These are phyloP conservation scores for Sciurus niger DNA, from an alignment of 2,113 vertebrate species.

Conservation along the genomic window DNA sequence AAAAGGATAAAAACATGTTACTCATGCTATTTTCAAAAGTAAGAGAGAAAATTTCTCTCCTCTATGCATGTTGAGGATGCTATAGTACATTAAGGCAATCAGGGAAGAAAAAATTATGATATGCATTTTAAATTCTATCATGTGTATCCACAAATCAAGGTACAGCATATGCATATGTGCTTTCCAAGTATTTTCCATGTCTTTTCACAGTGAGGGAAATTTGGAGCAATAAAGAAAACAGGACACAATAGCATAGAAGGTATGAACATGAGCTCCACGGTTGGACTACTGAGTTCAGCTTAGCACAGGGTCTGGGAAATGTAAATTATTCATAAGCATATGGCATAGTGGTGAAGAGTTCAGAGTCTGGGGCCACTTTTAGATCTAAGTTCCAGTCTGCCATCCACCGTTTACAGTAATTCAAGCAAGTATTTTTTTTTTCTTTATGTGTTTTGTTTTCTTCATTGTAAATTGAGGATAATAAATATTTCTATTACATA, in stretches of 20 bases:
- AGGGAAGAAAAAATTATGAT: background rate
- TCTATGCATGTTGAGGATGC: background rate
- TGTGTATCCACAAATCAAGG: background rate
- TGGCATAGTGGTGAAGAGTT: background rate
- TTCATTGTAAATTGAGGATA: background rate
- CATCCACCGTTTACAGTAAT: background rate
- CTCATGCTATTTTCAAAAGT: background rate
- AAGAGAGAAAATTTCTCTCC: background rate
- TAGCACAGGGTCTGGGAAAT: background rate
- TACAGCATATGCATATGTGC: background rate
- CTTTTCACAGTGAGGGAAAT: background rate
- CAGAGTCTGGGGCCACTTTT: background rate
- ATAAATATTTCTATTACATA: background rate
- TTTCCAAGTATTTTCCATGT: background rate
- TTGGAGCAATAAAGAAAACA: background rate
- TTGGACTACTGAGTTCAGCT: background rate
- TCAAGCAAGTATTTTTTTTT: background rate
- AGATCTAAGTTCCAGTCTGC: conserved; percentile 8
- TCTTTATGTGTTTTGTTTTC: background rate
- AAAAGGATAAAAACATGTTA: background rate
- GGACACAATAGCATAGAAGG: background rate
- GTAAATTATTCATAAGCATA: background rate
- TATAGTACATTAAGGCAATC: background rate
- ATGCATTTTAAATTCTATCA: background rate
- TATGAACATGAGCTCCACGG: background rate